Evolutionary conservation across 2,888 invertebrate genomes (phyloP), one percentile per base, ranked within the genome.

Genomic region (Leucophora obtusa): DNA sequence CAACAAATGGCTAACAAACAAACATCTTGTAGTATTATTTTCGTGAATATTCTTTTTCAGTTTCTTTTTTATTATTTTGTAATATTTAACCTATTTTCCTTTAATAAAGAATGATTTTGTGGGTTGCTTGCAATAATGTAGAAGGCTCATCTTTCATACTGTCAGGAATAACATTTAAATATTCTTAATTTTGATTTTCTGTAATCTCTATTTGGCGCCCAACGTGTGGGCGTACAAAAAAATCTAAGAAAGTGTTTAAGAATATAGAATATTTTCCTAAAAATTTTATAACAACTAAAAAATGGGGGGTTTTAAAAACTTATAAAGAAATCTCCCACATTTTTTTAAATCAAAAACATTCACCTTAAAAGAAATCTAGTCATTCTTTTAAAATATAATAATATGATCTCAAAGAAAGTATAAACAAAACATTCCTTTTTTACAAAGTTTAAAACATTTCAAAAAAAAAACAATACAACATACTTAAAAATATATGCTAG

Each of bases 401-500:
- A 72, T 69, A 72, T 77, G 81, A 81, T 81, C 81, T 81, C 81
- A 81, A 10, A 35, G 60, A 69, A 63, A 51, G 59, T 28, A 65
- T 9, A 71, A 53, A 62, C 8, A 35, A 21, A 56, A 81, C 77
- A 81, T 77, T 74, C 77, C 77, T 70, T 74, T 65, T 58, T 54
- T 24, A 73, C 51, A 66, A 43, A 60, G 28, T 35, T 47, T 69
- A 58, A 28, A 68, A 73, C 63, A 73, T 70, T 72, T 65, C 63
- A 63, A 73, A 70, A 28, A 28, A 28, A 7, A 28, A 28, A 28
- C 28, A 58, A 68, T 51, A 14, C 33, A 71, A 70, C 17, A 58
- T 65, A 65, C 15, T 51, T 65, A 63, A 74, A 81, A 74, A 81
- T 54, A 76, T 74, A 70, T 81, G 70, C 81, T 81, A 81, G 81